A percentile compares a stretch with the other conserved stretches of the same genome.
phyloP scores from a whole-genome alignment of 2,113 vertebrate species.

The Dasyornis broadbenti region DNA sequence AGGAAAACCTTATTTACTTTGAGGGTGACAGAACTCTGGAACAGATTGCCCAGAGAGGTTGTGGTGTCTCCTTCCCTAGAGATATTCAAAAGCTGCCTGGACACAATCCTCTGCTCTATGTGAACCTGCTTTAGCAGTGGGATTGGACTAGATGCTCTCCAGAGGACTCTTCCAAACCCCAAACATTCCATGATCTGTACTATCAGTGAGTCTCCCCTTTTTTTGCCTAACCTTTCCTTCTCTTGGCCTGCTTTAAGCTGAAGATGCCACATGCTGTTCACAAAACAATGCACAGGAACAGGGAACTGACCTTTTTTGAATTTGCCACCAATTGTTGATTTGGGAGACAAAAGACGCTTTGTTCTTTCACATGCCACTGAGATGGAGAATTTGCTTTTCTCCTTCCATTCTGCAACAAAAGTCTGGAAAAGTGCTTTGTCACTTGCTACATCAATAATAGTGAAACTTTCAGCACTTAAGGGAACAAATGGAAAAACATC shows the following conservation, averaged over 20 bases:
- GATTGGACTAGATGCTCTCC: background rate
- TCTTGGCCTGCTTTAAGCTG: background rate
- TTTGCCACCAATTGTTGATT: constrained; percentile 74
- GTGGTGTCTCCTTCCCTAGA: background rate
- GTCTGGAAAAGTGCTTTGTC: constrained; percentile 84
- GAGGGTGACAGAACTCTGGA: background rate
- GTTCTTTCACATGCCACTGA: constrained; percentile 85
- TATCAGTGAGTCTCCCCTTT: background rate
- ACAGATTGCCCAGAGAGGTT: background rate
- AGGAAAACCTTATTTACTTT: background rate
- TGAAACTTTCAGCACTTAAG: constrained; percentile 76
- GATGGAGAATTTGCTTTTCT: constrained; percentile 81
- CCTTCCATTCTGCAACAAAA: constrained; percentile 88
- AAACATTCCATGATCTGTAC: background rate
- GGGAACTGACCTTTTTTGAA: constrained; percentile 79
- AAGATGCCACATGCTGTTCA: background rate
- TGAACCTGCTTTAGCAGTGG: background rate
- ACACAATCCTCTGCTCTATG: accelerated
- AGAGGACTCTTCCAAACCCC: background rate
- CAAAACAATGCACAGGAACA: background rate
- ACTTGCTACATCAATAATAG: constrained; percentile 92
- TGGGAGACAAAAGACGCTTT: constrained; percentile 56
- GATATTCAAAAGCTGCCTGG: background rate
- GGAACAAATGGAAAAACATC: constrained; percentile 62
- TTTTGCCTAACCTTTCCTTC: background rate